These are phyloP conservation scores for Sternarchorhynchus goeldii DNA, from an alignment of 2,797 vertebrate species.

Conservation along the genomic window DNA sequence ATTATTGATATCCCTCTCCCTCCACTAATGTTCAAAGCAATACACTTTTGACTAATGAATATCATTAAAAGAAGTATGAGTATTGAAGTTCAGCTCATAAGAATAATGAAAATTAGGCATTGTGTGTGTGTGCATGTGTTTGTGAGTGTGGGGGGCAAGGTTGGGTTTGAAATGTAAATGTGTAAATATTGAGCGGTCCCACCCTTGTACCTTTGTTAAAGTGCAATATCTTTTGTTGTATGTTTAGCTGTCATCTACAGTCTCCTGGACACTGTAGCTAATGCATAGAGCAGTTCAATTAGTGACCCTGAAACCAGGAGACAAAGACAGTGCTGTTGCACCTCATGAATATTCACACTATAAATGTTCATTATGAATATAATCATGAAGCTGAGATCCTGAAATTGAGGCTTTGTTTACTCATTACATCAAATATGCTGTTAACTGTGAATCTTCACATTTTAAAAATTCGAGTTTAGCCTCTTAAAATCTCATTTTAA, in stretches of 20 bases:
- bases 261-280: slow-evolving; percentile 28
- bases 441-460: background rate
- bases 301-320: slow-evolving; percentile 47
- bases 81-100: slow-evolving; percentile 66
- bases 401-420: slow-evolving; percentile 56
- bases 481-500: background rate
- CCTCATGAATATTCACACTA: slow-evolving; percentile 59
- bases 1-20: slow-evolving; percentile 48
- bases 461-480: slow-evolving; percentile 25
- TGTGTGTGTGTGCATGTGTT: slow-evolving; percentile 37
- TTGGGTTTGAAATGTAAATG: background rate
- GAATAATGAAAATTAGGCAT: slow-evolving; percentile 49
- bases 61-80: slow-evolving; percentile 67
- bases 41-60: slow-evolving; percentile 75
- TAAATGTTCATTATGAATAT: slow-evolving; percentile 56
- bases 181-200: background rate
- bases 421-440: slow-evolving; percentile 45
- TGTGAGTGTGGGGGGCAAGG: background rate
- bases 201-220: background rate
- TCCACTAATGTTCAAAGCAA: slow-evolving; percentile 51
- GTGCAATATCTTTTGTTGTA: background rate
- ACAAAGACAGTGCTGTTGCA: slow-evolving; percentile 55
- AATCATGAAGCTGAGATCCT: slow-evolving; percentile 54
- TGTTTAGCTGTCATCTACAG: background rate
- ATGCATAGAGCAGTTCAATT: slow-evolving; percentile 56